Evolutionary conservation across 2,888 invertebrate genomes (phyloP), one percentile per base, ranked within the genome.

Genomic region (Drosophila flavopinicola): DNA sequence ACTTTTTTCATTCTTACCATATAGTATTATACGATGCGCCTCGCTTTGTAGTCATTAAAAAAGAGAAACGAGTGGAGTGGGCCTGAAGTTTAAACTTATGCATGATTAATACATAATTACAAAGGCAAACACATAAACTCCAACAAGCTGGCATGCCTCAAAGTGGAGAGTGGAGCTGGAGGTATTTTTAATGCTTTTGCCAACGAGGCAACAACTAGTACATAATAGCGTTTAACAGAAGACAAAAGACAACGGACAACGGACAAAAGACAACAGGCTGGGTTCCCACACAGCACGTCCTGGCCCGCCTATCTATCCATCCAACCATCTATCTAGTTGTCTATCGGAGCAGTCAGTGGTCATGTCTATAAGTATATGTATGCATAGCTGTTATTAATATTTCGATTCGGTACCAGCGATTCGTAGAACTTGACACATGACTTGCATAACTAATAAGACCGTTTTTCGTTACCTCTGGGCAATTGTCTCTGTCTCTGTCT

Each of bases 71-170:
- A 23, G 56, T 63, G 66, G 41, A 44, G 30, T 27, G 13, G 32
- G 49, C 6, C 6, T 37, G 37, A 32, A 64, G 67, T 76, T 76
- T 71, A 60, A 78, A 66, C 73, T 82, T 82, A 83, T 83, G 83
- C 83, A 84, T 85, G 83, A 84, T 84, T 85, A 84, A 84, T 84
- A 83, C 79, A 70, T 85, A 84, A 84, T 84, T 84, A 84, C 78
- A 65, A 83, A 83, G 79, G 58, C 78, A 84, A 85, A 79, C 83
- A 68, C 85, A 85, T 78, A 83, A 79, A 74, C 77, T 85, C 61
- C 38, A 48, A 37, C 42, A 9, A 20, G 47, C 33, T 47, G 39
- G 39, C 59, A 29, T 51, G 41, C 23, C 37, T 17, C 24, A 37
- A 20, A 42, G 4, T 37, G 25, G 33, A n/a, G n/a, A n/a, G n/a